These are phyloP conservation scores for Acronicta alni DNA, from an alignment of 2,888 invertebrate genomes.

Conservation along the genomic window DNA sequence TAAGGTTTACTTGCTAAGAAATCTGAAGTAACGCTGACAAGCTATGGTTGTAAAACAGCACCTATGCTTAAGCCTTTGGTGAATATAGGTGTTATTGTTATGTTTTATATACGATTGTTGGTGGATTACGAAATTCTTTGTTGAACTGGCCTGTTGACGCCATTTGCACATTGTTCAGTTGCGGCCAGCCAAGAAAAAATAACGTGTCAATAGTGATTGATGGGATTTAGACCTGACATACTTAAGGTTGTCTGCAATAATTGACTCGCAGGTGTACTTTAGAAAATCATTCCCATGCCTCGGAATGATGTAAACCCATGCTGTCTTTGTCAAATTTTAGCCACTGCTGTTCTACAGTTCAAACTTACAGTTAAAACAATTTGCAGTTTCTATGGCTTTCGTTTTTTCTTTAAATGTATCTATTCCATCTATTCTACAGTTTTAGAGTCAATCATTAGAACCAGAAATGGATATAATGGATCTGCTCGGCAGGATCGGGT, in stretches of 20 bases:
- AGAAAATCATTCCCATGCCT: background rate
- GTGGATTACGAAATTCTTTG: background rate
- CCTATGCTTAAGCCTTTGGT: too few species aligned
- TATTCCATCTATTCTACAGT: too few species aligned
- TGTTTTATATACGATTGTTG: background rate
- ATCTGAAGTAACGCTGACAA: too few species aligned
- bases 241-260: background rate
- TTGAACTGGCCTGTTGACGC: background rate
- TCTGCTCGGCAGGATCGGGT: too few species aligned
- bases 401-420: too few species aligned
- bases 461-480: too few species aligned
- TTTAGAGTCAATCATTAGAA: background rate
- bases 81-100: too few species aligned
- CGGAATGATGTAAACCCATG: background rate
- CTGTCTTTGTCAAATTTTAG: too few species aligned
- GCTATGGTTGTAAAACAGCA: background rate
- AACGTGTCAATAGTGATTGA: background rate
- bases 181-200: background rate
- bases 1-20: too few species aligned
- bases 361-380: too few species aligned
- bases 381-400: too few species aligned
- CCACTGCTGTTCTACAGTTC: too few species aligned
- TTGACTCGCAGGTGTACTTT: background rate
- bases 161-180: background rate
- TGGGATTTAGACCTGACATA: background rate